These are phyloP conservation scores for Nycticryphes semicollaris DNA, from an alignment of 2,113 vertebrate species.

Conservation along the genomic window DNA sequence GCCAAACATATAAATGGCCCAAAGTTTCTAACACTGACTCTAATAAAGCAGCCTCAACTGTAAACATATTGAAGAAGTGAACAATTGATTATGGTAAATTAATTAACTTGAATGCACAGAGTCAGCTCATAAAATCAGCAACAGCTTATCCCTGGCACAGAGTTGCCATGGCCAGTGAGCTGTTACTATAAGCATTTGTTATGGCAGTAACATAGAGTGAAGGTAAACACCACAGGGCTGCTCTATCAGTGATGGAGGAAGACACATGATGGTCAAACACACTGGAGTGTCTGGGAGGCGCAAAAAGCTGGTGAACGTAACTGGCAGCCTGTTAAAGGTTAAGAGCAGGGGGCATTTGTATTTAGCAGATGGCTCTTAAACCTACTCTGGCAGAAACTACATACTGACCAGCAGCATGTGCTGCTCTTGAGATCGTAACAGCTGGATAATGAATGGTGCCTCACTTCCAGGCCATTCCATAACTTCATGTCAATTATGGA, in stretches of 20 bases:
- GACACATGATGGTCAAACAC: neutral
- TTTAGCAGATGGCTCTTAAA: neutral
- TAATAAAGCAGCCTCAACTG: neutral
- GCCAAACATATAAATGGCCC: neutral
- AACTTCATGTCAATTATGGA: neutral
- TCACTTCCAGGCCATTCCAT: neutral
- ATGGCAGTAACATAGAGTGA: neutral
- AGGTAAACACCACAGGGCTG: neutral
- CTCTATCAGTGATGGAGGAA: neutral
- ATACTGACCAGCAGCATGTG: neutral
- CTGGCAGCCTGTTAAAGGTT: neutral
- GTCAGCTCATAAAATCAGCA: neutral
- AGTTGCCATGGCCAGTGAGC: neutral
- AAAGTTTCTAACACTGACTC: neutral
- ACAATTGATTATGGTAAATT: neutral
- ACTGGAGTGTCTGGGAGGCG: neutral
- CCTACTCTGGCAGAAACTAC: neutral
- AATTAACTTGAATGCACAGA: neutral
- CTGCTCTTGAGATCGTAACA: neutral
- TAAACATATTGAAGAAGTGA: neutral
- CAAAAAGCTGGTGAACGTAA: neutral
- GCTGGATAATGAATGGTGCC: neutral
- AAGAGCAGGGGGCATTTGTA: neutral
- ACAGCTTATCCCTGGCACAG: neutral
- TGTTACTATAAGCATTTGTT: neutral